Percentiles rank a stretch among this genome's conserved stretches.
Conservation (phyloP, 1,140 invertebrate genomes). For the Asobara japonica region DNA sequence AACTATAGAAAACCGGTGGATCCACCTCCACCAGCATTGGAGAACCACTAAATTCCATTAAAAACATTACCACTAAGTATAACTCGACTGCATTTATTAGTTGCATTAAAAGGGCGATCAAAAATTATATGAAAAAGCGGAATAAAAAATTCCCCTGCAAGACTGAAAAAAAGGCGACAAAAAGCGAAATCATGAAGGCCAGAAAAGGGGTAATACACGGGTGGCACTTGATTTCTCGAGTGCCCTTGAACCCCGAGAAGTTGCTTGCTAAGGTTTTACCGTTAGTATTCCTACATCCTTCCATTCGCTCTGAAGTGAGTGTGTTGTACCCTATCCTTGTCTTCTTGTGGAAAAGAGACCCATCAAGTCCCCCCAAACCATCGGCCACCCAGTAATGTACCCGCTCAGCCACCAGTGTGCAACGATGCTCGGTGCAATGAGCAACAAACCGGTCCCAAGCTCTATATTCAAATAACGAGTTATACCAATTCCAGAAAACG, state of each 20-base stretch:
- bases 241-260: slow-evolving; percentile 40
- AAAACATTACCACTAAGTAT: too few species aligned
- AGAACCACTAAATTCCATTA: too few species aligned
- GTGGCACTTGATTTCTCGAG: slow-evolving; percentile 39
- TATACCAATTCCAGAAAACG: too few species aligned
- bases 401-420: slow-evolving; percentile 25
- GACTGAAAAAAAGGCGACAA: too few species aligned
- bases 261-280: slow-evolving; percentile 58
- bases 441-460: background rate
- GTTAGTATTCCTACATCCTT: slow-evolving; percentile 47
- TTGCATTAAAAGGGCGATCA: too few species aligned
- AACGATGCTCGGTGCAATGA: slow-evolving; percentile 27
- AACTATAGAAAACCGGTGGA: too few species aligned
- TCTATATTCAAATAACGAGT: background rate
- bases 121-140: too few species aligned
- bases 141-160: too few species aligned
- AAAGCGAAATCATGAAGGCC: background rate
- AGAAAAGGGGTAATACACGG: slow-evolving; percentile 18
- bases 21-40: too few species aligned
- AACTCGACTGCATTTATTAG: too few species aligned
- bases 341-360: slow-evolving; percentile 43
- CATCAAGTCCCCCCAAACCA: slow-evolving; percentile 5
- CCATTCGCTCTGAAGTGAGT: slow-evolving; percentile 23
- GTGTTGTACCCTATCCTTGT: slow-evolving; percentile 55
- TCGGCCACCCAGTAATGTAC: slow-evolving; percentile 36